Evolutionary conservation across 2,888 invertebrate genomes (phyloP), one percentile per base, ranked within the genome.

Genomic region (Leistus spinibarbis): DNA sequence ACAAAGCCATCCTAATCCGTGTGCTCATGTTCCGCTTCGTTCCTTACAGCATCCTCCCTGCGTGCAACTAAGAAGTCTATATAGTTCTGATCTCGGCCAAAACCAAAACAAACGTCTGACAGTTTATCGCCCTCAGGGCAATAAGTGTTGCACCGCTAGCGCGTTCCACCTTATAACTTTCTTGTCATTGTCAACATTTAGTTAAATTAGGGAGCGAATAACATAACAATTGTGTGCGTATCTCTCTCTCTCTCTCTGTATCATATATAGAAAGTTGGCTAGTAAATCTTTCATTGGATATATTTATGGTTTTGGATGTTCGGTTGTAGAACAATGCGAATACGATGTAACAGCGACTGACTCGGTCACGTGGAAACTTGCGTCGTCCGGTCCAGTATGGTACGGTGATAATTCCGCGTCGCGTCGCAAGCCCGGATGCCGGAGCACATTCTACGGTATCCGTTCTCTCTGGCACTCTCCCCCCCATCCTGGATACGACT

Each of bases 1-100:
- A 85, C 84, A 84, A 84, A 84, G 83, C 83, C 81, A 80, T 83
- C 82, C 83, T 84, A 85, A 85, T 84, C 83, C 82, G 80, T 81
- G 81, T 23, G 40, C 54, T 62, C 54, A 24, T 70, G 20, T 62
- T n/a, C 63, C 40, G 69, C 27, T 17, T 23, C 23, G 23, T 23
- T 20, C 23, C 64, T 60, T 20, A 20, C 22, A 17, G 22, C 60
- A 60, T 60, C 60, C 60, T 22, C 60, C 19, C 19, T 57, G 57
- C n/a, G 5, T 16, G 7, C 20, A 7, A 10, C 19, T 22, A 60
- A 4, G 16, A 56, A 16, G 10, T 20, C 22, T 60, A 17, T 60
- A 10, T 20, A 60, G 20, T 60, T 10, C 60, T 60, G 60, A 60
- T 60, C 60, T 60, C 60, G 22, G 10, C 19, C 60, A 20, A 10